phyloP scores from a whole-genome alignment of 2,888 invertebrate species.

The Capitulum mitella region DNA sequence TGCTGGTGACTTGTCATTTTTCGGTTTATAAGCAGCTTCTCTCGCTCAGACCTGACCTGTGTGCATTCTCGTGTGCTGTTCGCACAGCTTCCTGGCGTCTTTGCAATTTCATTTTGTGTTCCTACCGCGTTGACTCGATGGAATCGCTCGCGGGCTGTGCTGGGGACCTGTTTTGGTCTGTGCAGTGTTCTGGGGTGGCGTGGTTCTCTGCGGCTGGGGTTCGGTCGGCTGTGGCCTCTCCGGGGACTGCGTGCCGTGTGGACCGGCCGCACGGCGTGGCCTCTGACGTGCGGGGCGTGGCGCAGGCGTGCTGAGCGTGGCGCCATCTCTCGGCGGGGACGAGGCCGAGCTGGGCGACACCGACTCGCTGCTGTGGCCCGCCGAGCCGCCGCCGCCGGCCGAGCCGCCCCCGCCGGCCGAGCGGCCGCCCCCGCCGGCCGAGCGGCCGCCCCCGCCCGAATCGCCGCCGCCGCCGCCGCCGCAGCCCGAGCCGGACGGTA shows the following conservation, averaged over 20 bases:
- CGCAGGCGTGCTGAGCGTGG: constrained; percentile 7
- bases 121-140: no score
- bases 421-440: neutral
- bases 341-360: neutral
- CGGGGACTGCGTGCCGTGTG: no score
- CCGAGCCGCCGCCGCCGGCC: neutral
- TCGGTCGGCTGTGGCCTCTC: no score
- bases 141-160: neutral
- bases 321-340: neutral
- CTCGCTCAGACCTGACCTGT: no score
- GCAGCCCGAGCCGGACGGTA: neutral
- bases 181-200: no score
- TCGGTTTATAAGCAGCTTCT: no score
- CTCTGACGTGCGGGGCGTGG: neutral
- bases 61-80: no score
- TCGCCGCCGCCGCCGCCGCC: neutral
- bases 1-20: no score
- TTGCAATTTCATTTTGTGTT: no score
- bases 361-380: constrained; percentile 4
- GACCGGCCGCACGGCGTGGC: constrained; percentile 36
- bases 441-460: neutral
- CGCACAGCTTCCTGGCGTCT: no score
- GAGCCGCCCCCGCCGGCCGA: neutral
- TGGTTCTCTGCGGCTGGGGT: neutral
- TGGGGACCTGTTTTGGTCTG: neutral